phyloP scores from a whole-genome alignment of 2,797 vertebrate genomes.

The Luscinia luscinia region DNA sequence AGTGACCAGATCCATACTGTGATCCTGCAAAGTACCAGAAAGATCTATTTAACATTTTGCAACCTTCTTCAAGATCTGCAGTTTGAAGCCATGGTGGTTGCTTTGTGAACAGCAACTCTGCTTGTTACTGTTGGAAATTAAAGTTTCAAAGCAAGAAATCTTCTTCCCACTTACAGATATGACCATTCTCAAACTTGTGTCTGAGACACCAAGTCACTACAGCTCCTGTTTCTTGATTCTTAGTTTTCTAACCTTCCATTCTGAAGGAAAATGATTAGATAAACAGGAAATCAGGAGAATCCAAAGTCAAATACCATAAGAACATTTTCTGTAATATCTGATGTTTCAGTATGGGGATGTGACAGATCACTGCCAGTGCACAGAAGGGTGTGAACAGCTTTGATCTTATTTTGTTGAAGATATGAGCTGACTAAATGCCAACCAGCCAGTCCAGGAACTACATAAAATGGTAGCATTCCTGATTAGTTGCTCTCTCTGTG shows the following conservation, averaged over 20 bases:
- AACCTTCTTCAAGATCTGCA: not conserved
- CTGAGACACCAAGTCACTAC: not conserved
- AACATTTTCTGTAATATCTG: not conserved
- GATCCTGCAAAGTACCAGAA: not conserved
- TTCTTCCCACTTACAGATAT: not conserved
- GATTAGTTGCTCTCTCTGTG: not conserved
- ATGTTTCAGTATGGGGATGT: not conserved
- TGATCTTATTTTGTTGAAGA: not conserved
- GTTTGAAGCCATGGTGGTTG: not conserved
- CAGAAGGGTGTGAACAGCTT: conserved; percentile 15
- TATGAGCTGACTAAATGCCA: not conserved
- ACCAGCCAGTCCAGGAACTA: not conserved
- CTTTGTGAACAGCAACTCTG: not conserved
- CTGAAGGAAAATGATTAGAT: not conserved
- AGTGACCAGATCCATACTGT: not conserved
- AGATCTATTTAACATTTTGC: not conserved
- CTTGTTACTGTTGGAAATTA: not conserved
- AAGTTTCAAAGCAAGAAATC: not conserved
- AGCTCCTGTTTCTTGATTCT: not conserved
- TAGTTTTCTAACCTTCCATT: not conserved
- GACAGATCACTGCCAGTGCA: not conserved
- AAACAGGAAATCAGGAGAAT: not conserved
- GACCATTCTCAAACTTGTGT: not conserved
- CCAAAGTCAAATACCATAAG: not conserved
- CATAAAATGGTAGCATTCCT: not conserved